Percentiles rank a stretch among this genome's conserved stretches.
These are phyloP conservation scores for Odontophorus gujanensis DNA, from an alignment of 2,113 vertebrate species.

Conservation along the genomic window DNA sequence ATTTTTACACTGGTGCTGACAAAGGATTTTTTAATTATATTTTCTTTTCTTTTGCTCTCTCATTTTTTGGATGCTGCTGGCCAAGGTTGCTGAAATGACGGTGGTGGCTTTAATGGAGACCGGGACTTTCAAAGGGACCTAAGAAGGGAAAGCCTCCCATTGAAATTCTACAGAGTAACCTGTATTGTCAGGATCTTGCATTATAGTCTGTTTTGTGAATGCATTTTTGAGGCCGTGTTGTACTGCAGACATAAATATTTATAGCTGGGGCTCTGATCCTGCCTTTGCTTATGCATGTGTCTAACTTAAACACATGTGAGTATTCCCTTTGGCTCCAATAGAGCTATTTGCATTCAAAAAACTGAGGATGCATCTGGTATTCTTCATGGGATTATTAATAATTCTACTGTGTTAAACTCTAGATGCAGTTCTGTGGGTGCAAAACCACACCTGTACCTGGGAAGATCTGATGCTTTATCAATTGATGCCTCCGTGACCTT, in stretches of 20 bases:
- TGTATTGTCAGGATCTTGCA: constrained; percentile 19
- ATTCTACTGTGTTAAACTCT: not conserved
- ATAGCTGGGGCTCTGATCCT: constrained; percentile 56
- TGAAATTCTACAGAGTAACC: constrained; percentile 10
- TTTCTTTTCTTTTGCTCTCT: constrained; percentile 25
- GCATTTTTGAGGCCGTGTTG: constrained; percentile 28
- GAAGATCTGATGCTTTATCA: not conserved
- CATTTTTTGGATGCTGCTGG: not conserved
- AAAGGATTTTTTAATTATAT: not conserved
- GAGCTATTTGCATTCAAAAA: constrained; percentile 57
- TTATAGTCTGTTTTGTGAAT: constrained; percentile 49
- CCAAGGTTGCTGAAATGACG: not conserved
- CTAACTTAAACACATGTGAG: constrained; percentile 58
- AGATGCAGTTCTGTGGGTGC: not conserved
- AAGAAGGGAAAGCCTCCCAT: not conserved
- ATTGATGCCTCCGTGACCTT: not conserved
- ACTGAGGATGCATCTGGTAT: constrained; percentile 1
- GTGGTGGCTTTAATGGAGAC: not conserved
- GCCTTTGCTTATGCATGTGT: constrained; percentile 54
- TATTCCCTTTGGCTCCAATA: constrained; percentile 23
- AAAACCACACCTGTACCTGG: not conserved
- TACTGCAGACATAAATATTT: constrained; percentile 63
- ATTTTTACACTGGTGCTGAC: not conserved
- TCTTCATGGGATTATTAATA: constrained; percentile 26
- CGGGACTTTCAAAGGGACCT: not conserved